Conservation (phyloP, 2,888 invertebrate genomes). For the Drosophila kanekoi region DNA sequence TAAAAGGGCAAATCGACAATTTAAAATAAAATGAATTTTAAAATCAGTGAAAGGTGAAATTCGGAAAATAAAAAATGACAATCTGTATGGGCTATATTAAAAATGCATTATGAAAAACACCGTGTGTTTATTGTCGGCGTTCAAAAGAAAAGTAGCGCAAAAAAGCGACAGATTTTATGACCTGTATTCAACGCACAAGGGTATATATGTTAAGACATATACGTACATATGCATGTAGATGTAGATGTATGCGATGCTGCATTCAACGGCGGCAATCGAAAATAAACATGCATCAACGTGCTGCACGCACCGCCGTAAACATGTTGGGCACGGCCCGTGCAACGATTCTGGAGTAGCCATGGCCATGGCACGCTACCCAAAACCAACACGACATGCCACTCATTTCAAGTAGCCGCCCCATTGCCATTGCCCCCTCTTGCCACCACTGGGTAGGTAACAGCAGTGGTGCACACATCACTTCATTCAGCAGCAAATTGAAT, state of each 20-base stretch:
- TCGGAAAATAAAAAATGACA: slow-evolving; percentile 24
- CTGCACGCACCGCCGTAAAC: slow-evolving; percentile 72
- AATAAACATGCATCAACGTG: slow-evolving; percentile 71
- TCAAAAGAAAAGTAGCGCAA: slow-evolving; percentile 46
- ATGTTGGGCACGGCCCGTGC: slow-evolving; percentile 50
- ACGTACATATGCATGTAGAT: background rate
- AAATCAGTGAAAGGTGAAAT: slow-evolving; percentile 27
- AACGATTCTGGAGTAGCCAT: slow-evolving; percentile 53
- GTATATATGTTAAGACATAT: background rate
- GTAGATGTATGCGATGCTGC: slow-evolving; percentile 43
- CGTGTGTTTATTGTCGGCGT: slow-evolving; percentile 62
- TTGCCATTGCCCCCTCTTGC: slow-evolving; percentile 6
- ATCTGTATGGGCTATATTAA: slow-evolving; percentile 61
- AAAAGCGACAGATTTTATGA: slow-evolving; percentile 58
- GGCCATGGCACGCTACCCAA: slow-evolving; percentile 56
- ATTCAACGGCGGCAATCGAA: slow-evolving; percentile 51
- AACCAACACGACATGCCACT: slow-evolving; percentile 69
- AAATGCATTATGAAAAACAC: slow-evolving; percentile 74
- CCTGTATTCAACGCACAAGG: slow-evolving; percentile 18
- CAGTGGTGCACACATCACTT: slow-evolving; percentile 58
- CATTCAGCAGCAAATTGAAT: slow-evolving; percentile 78
- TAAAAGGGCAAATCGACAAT: slow-evolving; percentile 16
- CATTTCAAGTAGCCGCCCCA: slow-evolving; percentile 62
- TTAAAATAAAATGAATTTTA: slow-evolving; percentile 48
- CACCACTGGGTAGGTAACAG: slow-evolving; percentile 7